A percentile compares a stretch with the other conserved stretches of the same genome.
These are phyloP conservation scores for Ptilodon capucinus DNA, from an alignment of 2,888 invertebrate species.

Conservation along the genomic window DNA sequence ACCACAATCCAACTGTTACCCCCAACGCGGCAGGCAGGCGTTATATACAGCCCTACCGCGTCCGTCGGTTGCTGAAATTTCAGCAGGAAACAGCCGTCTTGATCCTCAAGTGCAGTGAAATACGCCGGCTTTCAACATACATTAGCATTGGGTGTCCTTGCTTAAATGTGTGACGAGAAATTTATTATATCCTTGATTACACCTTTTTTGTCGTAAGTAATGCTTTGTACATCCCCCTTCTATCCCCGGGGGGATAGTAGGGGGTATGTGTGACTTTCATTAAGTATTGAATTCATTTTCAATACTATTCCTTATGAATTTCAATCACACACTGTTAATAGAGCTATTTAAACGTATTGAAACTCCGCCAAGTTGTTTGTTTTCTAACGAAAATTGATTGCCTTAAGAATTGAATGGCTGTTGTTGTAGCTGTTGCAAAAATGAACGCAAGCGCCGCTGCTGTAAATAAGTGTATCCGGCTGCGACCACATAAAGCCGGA, in stretches of 20 bases:
- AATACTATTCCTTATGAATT: too few species aligned
- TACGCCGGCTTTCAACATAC: slow-evolving; percentile 27
- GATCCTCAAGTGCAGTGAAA: slow-evolving; percentile 15
- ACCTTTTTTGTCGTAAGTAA: too few species aligned
- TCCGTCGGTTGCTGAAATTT: slow-evolving; percentile 21
- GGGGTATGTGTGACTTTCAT: too few species aligned
- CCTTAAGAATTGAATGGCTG: too few species aligned
- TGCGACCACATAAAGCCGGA: neutral
- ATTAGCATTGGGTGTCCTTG: slow-evolving; percentile 26
- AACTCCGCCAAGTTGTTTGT: too few species aligned
- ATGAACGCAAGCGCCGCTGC: neutral
- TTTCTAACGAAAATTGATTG: too few species aligned
- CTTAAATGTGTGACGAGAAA: neutral
- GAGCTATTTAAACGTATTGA: too few species aligned
- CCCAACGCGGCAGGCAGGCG: neutral
- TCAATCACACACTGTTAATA: too few species aligned
- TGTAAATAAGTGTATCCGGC: neutral
- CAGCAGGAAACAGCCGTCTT: slow-evolving; percentile 23
- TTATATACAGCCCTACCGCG: slow-evolving; percentile 22
- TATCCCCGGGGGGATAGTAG: too few species aligned
- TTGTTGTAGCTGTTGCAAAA: neutral
- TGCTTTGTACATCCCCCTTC: too few species aligned
- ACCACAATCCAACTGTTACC: slow-evolving; percentile 63
- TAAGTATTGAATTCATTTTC: too few species aligned
- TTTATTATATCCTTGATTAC: neutral